Evolutionary conservation across 2,888 invertebrate species (phyloP).

Genomic region (Trimorus sp.): DNA sequence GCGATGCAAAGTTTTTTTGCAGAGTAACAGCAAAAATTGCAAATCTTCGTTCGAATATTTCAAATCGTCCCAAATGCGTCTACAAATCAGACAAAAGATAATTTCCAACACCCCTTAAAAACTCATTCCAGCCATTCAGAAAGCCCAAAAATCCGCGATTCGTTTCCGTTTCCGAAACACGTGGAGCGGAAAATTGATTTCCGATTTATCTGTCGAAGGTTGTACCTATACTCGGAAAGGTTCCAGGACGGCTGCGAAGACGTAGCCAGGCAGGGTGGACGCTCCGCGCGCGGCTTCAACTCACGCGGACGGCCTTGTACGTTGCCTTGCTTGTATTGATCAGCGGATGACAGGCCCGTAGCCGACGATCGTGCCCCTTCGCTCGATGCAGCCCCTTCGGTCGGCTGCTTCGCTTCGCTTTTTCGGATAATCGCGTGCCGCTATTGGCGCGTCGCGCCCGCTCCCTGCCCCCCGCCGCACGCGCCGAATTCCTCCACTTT

Average conservation of each 20-base stretch:
- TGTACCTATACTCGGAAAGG: conserved; percentile 32
- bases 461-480: background rate
- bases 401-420: conserved; percentile 21
- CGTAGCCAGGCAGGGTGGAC: conserved; percentile 58
- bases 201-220: too few species aligned
- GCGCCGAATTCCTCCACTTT: conserved; percentile 20
- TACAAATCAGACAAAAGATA: too few species aligned
- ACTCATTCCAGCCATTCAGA: too few species aligned
- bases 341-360: conserved; percentile 77
- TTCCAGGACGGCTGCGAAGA: conserved; percentile 57
- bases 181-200: too few species aligned
- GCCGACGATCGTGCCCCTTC: conserved; percentile 70
- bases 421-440: conserved; percentile 32
- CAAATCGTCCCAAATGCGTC: too few species aligned
- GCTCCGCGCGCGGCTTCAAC: conserved; percentile 72
- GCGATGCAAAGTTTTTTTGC: too few species aligned
- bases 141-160: too few species aligned
- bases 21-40: too few species aligned
- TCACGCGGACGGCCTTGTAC: conserved; percentile 80
- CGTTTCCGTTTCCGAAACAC: too few species aligned
- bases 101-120: too few species aligned
- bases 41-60: too few species aligned
- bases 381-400: conserved; percentile 40
- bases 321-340: conserved; percentile 80
- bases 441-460: background rate